A percentile compares a stretch with the other conserved stretches of the same genome.
These are phyloP conservation scores for Cryptophagus acutangulus DNA, from an alignment of 2,888 invertebrate genomes.

Conservation along the genomic window DNA sequence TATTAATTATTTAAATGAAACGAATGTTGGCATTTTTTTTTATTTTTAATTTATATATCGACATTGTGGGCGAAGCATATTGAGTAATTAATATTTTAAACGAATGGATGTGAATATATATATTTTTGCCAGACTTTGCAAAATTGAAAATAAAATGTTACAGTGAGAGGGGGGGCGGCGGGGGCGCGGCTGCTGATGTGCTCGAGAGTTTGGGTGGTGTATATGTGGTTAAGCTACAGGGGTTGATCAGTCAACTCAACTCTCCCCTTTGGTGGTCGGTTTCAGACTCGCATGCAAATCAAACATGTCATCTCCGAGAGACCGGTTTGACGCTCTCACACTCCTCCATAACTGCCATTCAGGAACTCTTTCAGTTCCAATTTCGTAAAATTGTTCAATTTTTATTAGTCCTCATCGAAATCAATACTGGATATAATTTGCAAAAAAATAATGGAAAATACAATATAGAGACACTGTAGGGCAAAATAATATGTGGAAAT, in stretches of 20 bases:
- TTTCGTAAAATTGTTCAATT: too few species aligned
- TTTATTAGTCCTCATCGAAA: too few species aligned
- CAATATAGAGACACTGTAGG: too few species aligned
- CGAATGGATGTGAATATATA: slow-evolving; percentile 21
- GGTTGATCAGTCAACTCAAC: too few species aligned
- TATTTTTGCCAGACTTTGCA: neutral
- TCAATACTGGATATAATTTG: too few species aligned
- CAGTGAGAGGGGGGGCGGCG: neutral
- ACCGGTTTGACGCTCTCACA: slow-evolving; percentile 28
- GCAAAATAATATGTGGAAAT: slow-evolving; percentile 25
- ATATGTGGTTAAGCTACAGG: too few species aligned
- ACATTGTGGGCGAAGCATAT: neutral
- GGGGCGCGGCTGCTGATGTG: neutral
- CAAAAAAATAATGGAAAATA: too few species aligned
- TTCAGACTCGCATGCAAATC: slow-evolving; percentile 42
- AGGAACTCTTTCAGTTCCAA: too few species aligned
- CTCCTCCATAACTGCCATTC: too few species aligned
- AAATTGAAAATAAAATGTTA: neutral
- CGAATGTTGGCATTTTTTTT: too few species aligned
- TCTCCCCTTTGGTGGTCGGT: too few species aligned
- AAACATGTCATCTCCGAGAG: slow-evolving; percentile 41
- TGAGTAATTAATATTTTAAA: slow-evolving; percentile 46
- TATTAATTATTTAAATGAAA: slow-evolving; percentile 34
- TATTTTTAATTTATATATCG: slow-evolving; percentile 19
- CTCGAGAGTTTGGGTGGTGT: too few species aligned